phyloP scores from a whole-genome alignment of 2,888 invertebrate species.

The Pseudococcus jackbeardsleyi region DNA sequence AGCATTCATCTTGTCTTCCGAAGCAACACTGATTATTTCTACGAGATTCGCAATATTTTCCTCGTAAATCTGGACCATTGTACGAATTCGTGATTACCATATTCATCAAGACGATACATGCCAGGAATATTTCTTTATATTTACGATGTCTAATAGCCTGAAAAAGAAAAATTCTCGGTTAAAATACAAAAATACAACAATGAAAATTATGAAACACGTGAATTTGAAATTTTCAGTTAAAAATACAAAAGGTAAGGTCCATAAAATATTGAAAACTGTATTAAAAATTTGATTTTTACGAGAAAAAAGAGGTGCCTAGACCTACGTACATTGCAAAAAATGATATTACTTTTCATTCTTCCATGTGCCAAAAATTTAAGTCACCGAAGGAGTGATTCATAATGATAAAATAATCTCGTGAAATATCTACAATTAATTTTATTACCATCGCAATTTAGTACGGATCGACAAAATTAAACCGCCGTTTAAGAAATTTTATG shows the following conservation, averaged over 20 bases:
- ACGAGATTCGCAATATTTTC: slow-evolving; percentile 74
- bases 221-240: too few species aligned
- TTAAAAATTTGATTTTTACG: not conserved
- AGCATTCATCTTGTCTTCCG: slow-evolving; percentile 84
- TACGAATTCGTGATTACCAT: not conserved
- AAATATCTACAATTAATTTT: not conserved
- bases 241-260: not conserved
- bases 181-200: too few species aligned
- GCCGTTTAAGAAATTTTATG: not conserved
- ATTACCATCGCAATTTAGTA: not conserved
- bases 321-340: too few species aligned
- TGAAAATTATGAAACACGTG: too few species aligned
- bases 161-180: not conserved
- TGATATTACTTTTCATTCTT: too few species aligned
- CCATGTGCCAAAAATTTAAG: too few species aligned
- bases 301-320: not conserved
- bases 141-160: not conserved
- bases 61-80: slow-evolving; percentile 68
- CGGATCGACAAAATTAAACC: not conserved
- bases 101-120: not conserved
- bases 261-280: too few species aligned
- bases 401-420: not conserved
- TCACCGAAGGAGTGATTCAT: not conserved
- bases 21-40: slow-evolving; percentile 77
- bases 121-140: not conserved